A percentile compares a stretch with the other conserved stretches of the same genome.
These are phyloP conservation scores for Tinamus major DNA, from an alignment of 2,797 vertebrate species.

Conservation along the genomic window DNA sequence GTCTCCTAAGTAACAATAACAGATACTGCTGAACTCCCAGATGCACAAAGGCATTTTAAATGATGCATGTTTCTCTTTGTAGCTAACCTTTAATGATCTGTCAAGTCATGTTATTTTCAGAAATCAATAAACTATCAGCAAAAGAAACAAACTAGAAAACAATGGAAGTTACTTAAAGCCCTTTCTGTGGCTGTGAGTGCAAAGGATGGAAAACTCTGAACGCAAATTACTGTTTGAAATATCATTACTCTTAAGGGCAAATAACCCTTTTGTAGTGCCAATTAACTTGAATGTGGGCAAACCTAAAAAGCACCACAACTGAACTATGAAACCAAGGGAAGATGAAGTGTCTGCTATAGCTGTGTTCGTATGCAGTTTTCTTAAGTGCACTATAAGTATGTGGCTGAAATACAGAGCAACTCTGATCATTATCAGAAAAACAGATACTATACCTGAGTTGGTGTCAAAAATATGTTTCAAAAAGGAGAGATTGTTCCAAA, in stretches of 20 bases:
- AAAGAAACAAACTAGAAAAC: neutral
- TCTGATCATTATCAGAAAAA: neutral
- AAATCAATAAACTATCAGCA: slow-evolving; percentile 43
- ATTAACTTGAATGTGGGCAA: slow-evolving; percentile 31
- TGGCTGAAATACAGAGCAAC: slow-evolving; percentile 12
- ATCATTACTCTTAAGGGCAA: slow-evolving; percentile 5
- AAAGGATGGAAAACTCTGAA: slow-evolving; percentile 35
- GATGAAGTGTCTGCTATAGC: neutral
- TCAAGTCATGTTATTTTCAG: slow-evolving; percentile 27
- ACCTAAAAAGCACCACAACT: neutral
- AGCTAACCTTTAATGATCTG: slow-evolving; percentile 37
- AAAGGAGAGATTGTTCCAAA: neutral
- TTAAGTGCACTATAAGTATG: neutral
- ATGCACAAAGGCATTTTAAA: slow-evolving; percentile 39
- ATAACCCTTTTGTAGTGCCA: neutral
- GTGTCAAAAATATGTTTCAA: neutral
- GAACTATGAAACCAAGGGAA: neutral
- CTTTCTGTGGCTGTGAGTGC: neutral
- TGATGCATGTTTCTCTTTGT: slow-evolving; percentile 37
- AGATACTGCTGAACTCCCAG: neutral
- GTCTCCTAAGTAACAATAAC: slow-evolving; percentile 44
- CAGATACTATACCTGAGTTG: neutral
- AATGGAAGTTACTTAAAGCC: neutral
- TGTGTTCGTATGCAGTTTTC: neutral
- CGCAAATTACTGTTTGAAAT: slow-evolving; percentile 33